Conservation (phyloP, 2,888 invertebrate genomes). For the Ommatoiulus sabulosus region DNA sequence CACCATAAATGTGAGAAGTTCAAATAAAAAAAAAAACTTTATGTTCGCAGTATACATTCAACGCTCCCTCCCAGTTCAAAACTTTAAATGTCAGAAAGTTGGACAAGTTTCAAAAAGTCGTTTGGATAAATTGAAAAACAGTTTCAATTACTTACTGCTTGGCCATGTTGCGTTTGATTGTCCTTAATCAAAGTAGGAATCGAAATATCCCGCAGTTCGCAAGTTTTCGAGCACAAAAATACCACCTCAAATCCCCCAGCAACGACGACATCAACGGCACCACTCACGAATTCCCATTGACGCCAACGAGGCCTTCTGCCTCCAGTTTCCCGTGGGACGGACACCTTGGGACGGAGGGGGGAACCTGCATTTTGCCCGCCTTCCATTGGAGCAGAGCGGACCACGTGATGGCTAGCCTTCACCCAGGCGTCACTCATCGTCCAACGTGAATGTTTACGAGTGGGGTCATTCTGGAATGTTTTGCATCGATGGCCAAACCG, state of each 20-base stretch:
- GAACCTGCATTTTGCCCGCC: neutral
- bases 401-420: neutral
- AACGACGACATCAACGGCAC: slow-evolving; percentile 4
- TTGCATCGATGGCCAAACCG: neutral
- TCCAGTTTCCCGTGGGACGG: slow-evolving; percentile 12
- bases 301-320: neutral
- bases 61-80: too few species aligned
- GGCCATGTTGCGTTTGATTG: neutral
- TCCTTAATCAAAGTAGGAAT: neutral
- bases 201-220: neutral
- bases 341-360: slow-evolving; percentile 28
- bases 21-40: too few species aligned
- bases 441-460: neutral
- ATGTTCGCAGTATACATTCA: too few species aligned
- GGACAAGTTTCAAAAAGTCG: too few species aligned
- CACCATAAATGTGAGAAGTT: too few species aligned
- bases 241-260: slow-evolving; percentile 1
- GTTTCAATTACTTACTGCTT: neutral
- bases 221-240: neutral
- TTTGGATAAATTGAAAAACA: too few species aligned
- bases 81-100: too few species aligned
- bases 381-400: neutral
- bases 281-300: slow-evolving; percentile 36
- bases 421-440: neutral
- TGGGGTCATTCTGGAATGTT: neutral